Conservation (phyloP, 2,888 invertebrate genomes). For the Erebia epiphron region DNA sequence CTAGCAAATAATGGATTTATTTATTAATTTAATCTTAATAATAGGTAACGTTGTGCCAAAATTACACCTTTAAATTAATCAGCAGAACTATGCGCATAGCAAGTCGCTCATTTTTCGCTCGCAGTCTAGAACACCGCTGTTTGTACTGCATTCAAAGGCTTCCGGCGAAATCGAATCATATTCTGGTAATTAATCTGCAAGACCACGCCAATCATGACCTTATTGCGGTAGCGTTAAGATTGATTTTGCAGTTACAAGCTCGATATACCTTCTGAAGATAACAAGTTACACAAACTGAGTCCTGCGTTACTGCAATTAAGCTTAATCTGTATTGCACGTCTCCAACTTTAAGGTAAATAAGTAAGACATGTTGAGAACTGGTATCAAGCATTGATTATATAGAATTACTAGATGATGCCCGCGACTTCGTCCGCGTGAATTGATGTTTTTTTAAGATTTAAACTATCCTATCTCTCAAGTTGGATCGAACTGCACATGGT, state of each 20-base stretch:
- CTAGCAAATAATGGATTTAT: too few relatives aligned
- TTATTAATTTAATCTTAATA: too few relatives aligned
- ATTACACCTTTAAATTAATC: too few relatives aligned
- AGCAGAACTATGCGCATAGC: too few relatives aligned
- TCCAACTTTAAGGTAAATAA: slow-evolving; percentile 2
- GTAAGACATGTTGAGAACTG: slow-evolving; percentile 10
- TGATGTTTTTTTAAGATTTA: too few relatives aligned
- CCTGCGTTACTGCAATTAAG: background rate
- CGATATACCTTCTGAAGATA: background rate
- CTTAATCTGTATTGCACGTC: background rate
- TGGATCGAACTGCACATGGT: too few relatives aligned
- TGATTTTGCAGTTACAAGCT: background rate
- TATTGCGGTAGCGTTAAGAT: background rate
- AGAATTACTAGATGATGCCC: too few relatives aligned
- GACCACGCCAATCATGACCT: background rate
- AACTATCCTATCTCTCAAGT: too few relatives aligned
- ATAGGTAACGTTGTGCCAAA: too few relatives aligned
- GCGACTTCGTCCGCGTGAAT: too few relatives aligned
- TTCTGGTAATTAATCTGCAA: slow-evolving; percentile 7
- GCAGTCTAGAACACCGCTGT: background rate
- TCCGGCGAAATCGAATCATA: slow-evolving; percentile 18
- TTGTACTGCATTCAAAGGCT: slow-evolving; percentile 13
- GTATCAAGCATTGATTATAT: slow-evolving; percentile 3
- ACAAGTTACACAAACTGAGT: background rate
- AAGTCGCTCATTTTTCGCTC: slow-evolving; percentile 3